phyloP scores from a whole-genome alignment of 2,113 vertebrate species.

The Desmodus rotundus region DNA sequence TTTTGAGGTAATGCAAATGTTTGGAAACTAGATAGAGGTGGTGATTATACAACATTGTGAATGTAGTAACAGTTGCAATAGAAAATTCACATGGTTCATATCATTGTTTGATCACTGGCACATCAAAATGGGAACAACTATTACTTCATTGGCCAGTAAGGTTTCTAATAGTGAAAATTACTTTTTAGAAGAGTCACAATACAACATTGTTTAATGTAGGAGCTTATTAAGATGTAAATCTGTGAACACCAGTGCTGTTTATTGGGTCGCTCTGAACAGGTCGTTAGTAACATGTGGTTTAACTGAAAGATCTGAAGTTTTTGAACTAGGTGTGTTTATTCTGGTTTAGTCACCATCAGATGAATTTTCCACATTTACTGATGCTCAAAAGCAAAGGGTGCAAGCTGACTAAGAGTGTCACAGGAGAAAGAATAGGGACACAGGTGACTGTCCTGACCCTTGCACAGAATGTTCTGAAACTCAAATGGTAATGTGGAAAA shows the following conservation, averaged over 20 bases:
- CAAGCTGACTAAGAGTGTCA: background rate
- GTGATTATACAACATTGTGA: background rate
- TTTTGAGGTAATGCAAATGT: background rate
- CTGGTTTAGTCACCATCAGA: background rate
- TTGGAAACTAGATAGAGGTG: background rate
- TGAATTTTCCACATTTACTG: background rate
- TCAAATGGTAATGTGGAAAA: background rate
- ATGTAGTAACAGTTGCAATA: background rate
- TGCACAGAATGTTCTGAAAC: conserved; percentile 9
- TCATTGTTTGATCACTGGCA: background rate
- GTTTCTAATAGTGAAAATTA: background rate
- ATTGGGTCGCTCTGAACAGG: background rate
- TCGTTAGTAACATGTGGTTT: background rate
- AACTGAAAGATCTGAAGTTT: conserved; percentile 2
- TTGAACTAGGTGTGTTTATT: background rate
- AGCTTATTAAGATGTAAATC: background rate
- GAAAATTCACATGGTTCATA: background rate
- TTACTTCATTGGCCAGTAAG: background rate
- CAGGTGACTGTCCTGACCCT: background rate
- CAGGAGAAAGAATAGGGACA: background rate
- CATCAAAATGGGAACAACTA: background rate
- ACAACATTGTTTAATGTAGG: background rate
- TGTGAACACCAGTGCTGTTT: background rate
- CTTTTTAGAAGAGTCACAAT: background rate
- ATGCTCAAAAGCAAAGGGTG: background rate